Conservation (phyloP, 1,140 invertebrate genomes). For the Ectropis grisescens region DNA sequence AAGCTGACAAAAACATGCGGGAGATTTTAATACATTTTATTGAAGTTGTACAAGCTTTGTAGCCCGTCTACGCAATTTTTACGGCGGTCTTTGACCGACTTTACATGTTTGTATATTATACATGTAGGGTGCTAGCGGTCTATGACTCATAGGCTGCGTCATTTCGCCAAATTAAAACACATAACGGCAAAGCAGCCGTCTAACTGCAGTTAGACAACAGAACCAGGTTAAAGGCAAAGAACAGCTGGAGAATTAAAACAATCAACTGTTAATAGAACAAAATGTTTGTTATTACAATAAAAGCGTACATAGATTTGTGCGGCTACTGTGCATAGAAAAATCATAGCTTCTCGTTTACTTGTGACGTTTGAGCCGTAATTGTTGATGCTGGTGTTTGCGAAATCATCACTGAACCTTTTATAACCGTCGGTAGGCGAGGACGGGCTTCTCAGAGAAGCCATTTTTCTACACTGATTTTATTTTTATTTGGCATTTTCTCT, state of each 20-base stretch:
- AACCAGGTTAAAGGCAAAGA: constrained; percentile 11
- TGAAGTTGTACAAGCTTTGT: too few species aligned
- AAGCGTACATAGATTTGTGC: constrained; percentile 52
- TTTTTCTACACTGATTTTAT: constrained; percentile 52
- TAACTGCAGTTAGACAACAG: too few species aligned
- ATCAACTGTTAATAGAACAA: constrained; percentile 48
- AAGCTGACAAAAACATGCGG: too few species aligned
- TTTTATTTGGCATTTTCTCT: constrained; percentile 11
- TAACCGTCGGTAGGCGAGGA: constrained; percentile 70
- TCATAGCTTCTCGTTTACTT: constrained; percentile 64
- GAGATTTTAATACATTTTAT: too few species aligned
- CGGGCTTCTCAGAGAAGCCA: constrained; percentile 66
- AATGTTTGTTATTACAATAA: constrained; percentile 60
- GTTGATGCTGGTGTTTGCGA: constrained; percentile 68
- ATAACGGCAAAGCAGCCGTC: too few species aligned
- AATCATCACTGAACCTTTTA: constrained; percentile 71
- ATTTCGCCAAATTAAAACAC: constrained; percentile 8
- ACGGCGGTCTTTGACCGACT: too few species aligned
- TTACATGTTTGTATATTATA: too few species aligned
- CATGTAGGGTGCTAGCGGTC: too few species aligned
- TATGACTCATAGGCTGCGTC: constrained; percentile 46
- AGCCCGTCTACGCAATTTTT: too few species aligned
- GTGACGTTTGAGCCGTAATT: constrained; percentile 70
- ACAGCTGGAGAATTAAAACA: constrained; percentile 51
- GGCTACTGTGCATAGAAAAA: constrained; percentile 60